phyloP scores from a whole-genome alignment of 37 sponge, comb jelly and placozoan genomes.

The Tethya wilhelma region DNA sequence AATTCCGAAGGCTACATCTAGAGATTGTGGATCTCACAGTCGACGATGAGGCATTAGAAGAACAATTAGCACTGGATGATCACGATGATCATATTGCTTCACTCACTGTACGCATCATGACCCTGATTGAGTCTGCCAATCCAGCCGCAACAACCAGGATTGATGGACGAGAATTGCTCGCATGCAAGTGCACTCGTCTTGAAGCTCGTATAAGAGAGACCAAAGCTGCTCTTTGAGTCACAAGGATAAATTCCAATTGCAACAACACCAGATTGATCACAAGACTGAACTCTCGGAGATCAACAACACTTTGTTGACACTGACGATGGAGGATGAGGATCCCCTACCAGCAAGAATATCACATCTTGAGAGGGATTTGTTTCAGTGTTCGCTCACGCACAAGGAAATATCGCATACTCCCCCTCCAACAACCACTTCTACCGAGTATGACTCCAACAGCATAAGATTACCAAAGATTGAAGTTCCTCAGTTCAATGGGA shows the following conservation, averaged over 20 bases:
- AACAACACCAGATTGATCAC: background rate
- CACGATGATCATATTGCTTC: background rate
- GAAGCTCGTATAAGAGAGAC: background rate
- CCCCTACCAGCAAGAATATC: background rate
- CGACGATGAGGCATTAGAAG: background rate
- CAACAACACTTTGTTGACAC: background rate
- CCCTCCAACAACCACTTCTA: background rate
- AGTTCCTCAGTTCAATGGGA: slow-evolving; percentile 12
- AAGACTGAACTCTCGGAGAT: background rate
- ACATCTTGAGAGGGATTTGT: background rate
- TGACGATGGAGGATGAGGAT: background rate
- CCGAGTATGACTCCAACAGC: background rate
- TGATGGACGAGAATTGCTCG: background rate
- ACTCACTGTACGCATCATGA: background rate
- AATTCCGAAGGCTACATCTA: background rate
- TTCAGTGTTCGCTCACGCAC: background rate
- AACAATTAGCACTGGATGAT: background rate
- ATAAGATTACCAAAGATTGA: slow-evolving; percentile 27
- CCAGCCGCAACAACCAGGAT: background rate
- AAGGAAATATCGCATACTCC: background rate
- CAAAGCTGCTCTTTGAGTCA: background rate
- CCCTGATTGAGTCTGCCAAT: background rate
- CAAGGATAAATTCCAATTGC: background rate
- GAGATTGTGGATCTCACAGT: background rate
- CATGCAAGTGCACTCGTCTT: background rate